phyloP scores from a whole-genome alignment of 1,140 invertebrate genomes.

The Metaphire vulgaris region DNA sequence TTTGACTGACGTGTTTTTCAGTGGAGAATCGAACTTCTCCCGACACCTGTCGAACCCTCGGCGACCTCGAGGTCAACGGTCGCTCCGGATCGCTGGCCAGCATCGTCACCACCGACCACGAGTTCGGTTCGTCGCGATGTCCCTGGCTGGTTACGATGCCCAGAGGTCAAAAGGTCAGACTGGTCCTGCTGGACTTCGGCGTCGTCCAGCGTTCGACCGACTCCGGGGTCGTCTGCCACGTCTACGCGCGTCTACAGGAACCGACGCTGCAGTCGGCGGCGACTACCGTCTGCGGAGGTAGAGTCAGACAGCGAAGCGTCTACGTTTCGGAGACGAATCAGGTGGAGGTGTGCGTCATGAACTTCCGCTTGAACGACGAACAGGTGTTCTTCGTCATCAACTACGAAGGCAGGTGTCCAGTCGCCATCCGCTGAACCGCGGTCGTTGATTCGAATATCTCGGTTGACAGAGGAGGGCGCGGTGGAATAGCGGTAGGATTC shows the following conservation, averaged over 20 bases:
- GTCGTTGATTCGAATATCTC: too few species aligned
- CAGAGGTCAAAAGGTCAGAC: conserved; percentile 25
- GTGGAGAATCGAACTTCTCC: conserved; percentile 5
- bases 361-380: conserved; percentile 5
- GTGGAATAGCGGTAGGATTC: too few species aligned
- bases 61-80: conserved; percentile 1
- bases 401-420: conserved; percentile 26
- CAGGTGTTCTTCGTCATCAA: conserved; percentile 21
- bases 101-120: conserved; percentile 14
- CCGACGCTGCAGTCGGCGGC: not conserved
- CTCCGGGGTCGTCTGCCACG: conserved; percentile 8
- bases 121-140: conserved; percentile 20
- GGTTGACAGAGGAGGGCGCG: too few species aligned
- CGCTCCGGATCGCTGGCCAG: conserved; percentile 24
- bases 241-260: conserved; percentile 11
- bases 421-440: too few species aligned
- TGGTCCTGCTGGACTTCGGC: conserved; percentile 22
- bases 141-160: conserved; percentile 22
- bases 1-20: not conserved
- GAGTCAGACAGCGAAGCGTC: conserved; percentile 17
- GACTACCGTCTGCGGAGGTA: conserved; percentile 21
- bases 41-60: conserved; percentile 4
- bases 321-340: conserved; percentile 21
- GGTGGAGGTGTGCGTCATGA: conserved; percentile 20
- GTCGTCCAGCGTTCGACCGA: not conserved